Evolutionary conservation across 2,113 vertebrate species (phyloP).

Genomic region (Ibidorhyncha struthersii): DNA sequence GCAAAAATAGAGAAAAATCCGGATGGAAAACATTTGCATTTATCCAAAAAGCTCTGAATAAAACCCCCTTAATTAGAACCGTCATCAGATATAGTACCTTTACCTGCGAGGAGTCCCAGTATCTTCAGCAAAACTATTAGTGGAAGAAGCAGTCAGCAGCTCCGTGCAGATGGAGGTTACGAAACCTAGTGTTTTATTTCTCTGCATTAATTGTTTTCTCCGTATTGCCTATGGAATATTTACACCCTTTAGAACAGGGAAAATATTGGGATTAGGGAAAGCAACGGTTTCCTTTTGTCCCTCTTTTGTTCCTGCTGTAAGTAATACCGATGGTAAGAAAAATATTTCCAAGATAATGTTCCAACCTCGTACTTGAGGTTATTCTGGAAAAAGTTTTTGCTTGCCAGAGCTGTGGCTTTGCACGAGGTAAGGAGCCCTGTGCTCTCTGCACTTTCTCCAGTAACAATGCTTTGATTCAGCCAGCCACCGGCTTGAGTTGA

Average conservation of each 20-base stretch:
- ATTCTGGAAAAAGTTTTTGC: not conserved
- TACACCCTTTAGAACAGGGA: not conserved
- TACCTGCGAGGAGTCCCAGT: not conserved
- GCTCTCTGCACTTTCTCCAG: constrained; percentile 56
- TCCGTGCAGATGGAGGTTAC: not conserved
- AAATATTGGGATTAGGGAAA: not conserved
- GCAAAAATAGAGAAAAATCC: not conserved
- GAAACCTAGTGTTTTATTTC: not conserved
- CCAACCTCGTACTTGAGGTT: not conserved
- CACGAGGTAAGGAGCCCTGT: not conserved
- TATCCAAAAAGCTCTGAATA: not conserved
- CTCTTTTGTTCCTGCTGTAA: not conserved
- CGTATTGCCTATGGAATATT: not conserved
- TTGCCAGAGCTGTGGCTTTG: constrained; percentile 47
- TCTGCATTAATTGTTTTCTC: not conserved
- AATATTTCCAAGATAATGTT: constrained; percentile 14
- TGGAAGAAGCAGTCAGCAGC: not conserved
- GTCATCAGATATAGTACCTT: not conserved
- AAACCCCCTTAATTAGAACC: fast-evolving
- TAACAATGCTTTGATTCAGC: constrained; percentile 66
- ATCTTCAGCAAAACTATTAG: not conserved
- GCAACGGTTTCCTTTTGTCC: not conserved
- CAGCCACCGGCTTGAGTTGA: constrained; percentile 36
- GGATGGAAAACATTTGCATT: not conserved
- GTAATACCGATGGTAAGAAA: not conserved